Conservation (phyloP, 2,113 vertebrate species). For the Boulengeromyrus knoepffleri region DNA sequence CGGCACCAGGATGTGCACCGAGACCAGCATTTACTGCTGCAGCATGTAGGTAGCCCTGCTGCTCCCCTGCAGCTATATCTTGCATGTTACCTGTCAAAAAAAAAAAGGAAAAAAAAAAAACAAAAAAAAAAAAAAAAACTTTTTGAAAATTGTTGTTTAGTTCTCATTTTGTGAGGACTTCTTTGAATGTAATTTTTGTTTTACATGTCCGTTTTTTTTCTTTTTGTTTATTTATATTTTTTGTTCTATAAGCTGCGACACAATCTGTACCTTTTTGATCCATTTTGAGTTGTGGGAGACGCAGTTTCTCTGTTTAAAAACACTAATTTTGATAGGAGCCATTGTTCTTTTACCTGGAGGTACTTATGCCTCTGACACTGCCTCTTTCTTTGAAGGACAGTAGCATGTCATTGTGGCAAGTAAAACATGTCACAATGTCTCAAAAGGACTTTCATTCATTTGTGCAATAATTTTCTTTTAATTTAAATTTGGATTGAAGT, state of each 20-base stretch:
- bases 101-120: slow-evolving; percentile 42
- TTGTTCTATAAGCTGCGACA: neutral
- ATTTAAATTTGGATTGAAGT: slow-evolving; percentile 65
- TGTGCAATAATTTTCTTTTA: slow-evolving; percentile 75
- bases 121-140: neutral
- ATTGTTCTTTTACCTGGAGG: slow-evolving; percentile 22
- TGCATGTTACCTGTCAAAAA: slow-evolving; percentile 64
- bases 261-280: slow-evolving; percentile 41
- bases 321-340: slow-evolving; percentile 27
- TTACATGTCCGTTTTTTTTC: slow-evolving; percentile 35
- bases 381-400: neutral
- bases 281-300: slow-evolving; percentile 38
- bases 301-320: slow-evolving; percentile 23
- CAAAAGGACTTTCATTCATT: slow-evolving; percentile 51
- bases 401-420: neutral
- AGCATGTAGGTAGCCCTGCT: slow-evolving; percentile 51
- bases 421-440: slow-evolving; percentile 58
- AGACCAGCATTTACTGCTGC: slow-evolving; percentile 56
- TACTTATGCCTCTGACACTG: neutral
- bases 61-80: slow-evolving; percentile 50
- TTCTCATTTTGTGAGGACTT: slow-evolving; percentile 78
- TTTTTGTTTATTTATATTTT: slow-evolving; percentile 41
- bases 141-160: slow-evolving; percentile 45
- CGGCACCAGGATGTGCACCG: slow-evolving; percentile 36
- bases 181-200: slow-evolving; percentile 57